Conservation (phyloP, 2,113 vertebrate species). For the Isurus oxyrinchus region DNA sequence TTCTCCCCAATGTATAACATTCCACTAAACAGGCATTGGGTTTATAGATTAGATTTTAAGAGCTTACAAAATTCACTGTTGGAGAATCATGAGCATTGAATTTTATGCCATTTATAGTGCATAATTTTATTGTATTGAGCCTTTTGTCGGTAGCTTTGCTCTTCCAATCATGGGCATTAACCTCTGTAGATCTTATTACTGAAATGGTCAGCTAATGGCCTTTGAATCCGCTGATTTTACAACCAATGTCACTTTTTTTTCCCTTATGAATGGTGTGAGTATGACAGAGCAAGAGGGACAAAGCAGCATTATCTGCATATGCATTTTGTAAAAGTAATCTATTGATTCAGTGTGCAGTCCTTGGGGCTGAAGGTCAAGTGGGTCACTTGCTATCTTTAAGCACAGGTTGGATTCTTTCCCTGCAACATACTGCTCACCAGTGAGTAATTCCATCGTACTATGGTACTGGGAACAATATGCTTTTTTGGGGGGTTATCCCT, state of each 20-base stretch:
- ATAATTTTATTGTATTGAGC: constrained; percentile 30
- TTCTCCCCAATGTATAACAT: neutral
- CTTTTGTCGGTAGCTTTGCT: neutral
- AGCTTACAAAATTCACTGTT: neutral
- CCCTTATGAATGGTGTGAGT: neutral
- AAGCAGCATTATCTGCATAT: too few species aligned
- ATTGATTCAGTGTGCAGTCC: neutral
- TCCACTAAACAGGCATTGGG: constrained; percentile 15
- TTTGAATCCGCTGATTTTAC: constrained; percentile 25
- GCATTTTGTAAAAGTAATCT: neutral
- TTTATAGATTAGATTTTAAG: constrained; percentile 18
- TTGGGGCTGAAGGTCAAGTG: neutral
- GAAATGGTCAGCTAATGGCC: neutral
- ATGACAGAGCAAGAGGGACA: neutral
- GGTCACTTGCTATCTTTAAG: neutral
- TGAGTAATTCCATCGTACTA: neutral
- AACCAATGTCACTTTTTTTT: constrained; percentile 11
- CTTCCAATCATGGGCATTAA: constrained; percentile 26
- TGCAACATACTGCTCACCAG: neutral
- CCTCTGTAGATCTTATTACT: neutral
- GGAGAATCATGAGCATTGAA: constrained; percentile 11
- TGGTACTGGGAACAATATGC: too few species aligned
- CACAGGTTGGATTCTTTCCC: neutral
- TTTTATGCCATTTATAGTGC: constrained; percentile 3
- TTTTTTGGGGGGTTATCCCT: neutral